Conservation (phyloP, 2,797 vertebrate genomes). For the Heliangelus exortis region DNA sequence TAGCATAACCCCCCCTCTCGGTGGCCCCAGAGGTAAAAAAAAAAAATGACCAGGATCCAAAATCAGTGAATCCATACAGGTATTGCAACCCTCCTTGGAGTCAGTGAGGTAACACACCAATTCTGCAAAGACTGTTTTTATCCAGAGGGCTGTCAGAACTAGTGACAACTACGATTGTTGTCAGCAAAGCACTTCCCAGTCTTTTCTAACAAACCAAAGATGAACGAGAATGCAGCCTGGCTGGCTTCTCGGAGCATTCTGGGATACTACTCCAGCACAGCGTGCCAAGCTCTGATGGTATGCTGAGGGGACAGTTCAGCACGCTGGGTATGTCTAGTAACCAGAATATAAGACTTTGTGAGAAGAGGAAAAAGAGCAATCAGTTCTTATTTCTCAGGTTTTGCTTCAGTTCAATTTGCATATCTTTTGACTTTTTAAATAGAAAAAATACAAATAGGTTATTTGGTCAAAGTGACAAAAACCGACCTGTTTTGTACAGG, state of each 20-base stretch:
- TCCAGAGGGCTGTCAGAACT: slow-evolving; percentile 37
- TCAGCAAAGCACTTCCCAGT: slow-evolving; percentile 16
- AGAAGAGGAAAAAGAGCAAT: background rate
- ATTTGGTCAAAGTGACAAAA: background rate
- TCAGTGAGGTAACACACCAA: slow-evolving; percentile 45
- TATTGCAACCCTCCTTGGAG: slow-evolving; percentile 38
- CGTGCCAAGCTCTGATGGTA: background rate
- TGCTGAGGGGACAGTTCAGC: background rate
- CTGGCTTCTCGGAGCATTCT: background rate
- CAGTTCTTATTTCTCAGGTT: rapidly evolving
- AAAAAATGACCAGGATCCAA: slow-evolving; percentile 42
- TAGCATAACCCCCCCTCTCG: background rate
- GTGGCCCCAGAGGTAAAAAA: slow-evolving; percentile 51
- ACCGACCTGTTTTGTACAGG: rapidly evolving
- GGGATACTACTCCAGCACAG: rapidly evolving
- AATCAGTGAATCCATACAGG: slow-evolving; percentile 44
- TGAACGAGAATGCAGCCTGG: rapidly evolving
- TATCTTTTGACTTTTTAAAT: background rate
- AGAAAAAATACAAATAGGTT: background rate
- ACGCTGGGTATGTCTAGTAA: rapidly evolving
- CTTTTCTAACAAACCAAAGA: background rate
- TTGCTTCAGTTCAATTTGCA: background rate
- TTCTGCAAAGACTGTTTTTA: slow-evolving; percentile 50
- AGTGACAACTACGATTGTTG: slow-evolving; percentile 13
- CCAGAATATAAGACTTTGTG: background rate